Evolutionary conservation across 2,888 invertebrate genomes (phyloP).

Genomic region (Drymonia ruficornis): DNA sequence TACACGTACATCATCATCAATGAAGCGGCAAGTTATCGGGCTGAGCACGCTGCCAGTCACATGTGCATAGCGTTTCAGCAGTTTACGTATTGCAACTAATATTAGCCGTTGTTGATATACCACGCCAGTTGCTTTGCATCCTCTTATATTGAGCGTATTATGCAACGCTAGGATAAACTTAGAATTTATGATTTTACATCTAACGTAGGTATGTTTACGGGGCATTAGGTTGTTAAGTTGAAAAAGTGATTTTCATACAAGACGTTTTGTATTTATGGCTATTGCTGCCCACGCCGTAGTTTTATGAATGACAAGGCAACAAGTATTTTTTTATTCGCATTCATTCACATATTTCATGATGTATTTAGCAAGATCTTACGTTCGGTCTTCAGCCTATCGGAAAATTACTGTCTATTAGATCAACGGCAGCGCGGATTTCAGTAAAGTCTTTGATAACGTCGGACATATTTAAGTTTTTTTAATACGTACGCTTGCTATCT

Average conservation of each 20-base stretch:
- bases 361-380: not conserved
- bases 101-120: slow-evolving; percentile 31
- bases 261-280: not conserved
- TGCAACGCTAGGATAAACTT: slow-evolving; percentile 23
- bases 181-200: not conserved
- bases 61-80: slow-evolving; percentile 24
- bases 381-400: not conserved
- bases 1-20: slow-evolving; percentile 10
- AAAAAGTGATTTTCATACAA: not conserved
- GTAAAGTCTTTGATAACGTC: not conserved
- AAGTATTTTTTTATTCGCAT: not conserved
- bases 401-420: no score
- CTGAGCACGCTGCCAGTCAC: slow-evolving; percentile 19
- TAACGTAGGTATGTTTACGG: not conserved
- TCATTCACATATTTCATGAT: not conserved
- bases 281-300: not conserved
- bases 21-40: slow-evolving; percentile 13
- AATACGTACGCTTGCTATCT: not conserved
- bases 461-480: not conserved
- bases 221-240: not conserved
- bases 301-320: not conserved
- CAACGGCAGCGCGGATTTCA: no score
- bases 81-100: slow-evolving; percentile 33
- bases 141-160: slow-evolving; percentile 14
- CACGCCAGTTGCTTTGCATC: slow-evolving; percentile 27